A percentile compares a stretch with the other conserved stretches of the same genome.
phyloP scores from a whole-genome alignment of 2,113 vertebrate species.

The Neotoma lepida region DNA sequence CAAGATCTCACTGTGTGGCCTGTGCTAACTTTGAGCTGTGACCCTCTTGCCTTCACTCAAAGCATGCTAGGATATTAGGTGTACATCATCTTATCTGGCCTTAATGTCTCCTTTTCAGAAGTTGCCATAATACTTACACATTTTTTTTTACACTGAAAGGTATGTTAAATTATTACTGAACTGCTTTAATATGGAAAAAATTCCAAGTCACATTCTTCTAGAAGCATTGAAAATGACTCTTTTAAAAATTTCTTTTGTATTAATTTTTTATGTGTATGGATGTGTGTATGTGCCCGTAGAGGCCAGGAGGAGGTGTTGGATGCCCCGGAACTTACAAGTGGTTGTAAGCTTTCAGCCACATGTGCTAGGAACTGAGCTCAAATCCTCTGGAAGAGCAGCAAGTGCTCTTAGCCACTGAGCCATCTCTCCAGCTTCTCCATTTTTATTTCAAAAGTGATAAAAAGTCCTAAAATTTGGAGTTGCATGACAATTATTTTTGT shows the following conservation, averaged over 20 bases:
- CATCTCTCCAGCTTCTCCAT: neutral
- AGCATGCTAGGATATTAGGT: too few relatives aligned
- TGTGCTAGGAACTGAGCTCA: neutral
- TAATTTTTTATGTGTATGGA: neutral
- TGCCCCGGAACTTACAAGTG: too few relatives aligned
- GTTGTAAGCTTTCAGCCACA: neutral
- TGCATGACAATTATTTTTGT: neutral
- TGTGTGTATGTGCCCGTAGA: neutral
- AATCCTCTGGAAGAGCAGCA: neutral
- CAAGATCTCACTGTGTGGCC: neutral
- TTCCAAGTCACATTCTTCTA: slow-evolving; percentile 25
- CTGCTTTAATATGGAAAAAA: slow-evolving; percentile 34
- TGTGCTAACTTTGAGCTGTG: neutral
- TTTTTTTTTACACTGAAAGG: slow-evolving; percentile 7
- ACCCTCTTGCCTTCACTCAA: neutral
- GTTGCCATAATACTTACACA: neutral
- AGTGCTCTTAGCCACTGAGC: neutral
- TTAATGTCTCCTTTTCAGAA: neutral
- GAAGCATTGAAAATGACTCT: neutral
- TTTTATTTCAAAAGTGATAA: slow-evolving; percentile 60
- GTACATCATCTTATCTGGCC: neutral
- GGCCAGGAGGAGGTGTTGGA: neutral
- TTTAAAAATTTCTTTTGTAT: neutral
- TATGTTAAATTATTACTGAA: slow-evolving; percentile 15
- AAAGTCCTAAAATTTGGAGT: neutral